Base-by-base conservation (phyloP, 2,113 vertebrate genomes). In the Ptilorrhoa leucosticta region DNA sequence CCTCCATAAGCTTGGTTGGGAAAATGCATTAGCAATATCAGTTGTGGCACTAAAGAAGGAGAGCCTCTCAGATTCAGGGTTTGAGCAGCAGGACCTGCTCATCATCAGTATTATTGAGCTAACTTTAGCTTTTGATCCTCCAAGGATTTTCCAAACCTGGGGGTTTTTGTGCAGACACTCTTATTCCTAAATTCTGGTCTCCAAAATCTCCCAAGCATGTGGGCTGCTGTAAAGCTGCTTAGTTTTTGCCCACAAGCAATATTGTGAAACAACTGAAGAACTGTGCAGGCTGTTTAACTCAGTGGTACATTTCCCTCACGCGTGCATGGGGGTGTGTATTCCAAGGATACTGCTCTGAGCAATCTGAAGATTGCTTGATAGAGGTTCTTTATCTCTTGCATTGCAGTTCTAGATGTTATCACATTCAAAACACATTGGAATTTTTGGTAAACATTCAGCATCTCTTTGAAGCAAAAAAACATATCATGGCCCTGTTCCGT, bases 371-470 rank as follows among this genome's bases (percentile, higher is more conserved):
- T 57, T 65, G 87, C 8, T 81, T 77, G 76, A 83, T 58, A 68
- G 18, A 22, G 6, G n/a, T 87, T 64, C 51, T 91, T 95, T 85
- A 69, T 93, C 57, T 92, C 77, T 71, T 82, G 53, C 42, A 57
- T 56, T 92, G 65, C 73, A 60, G 37, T 88, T 94, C 95, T 64
- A 91, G 87, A 94, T 89, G 10, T 26, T 92, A 92, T 87, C 69
- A 95, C 60, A 75, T 64, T 92, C 69, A 90, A 93, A 94, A 91
- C 20, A 51, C 19, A 68, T 70, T 82, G 94, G 47, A 87, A 95
- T 78, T 93, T 85, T 53, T 68, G 44, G 31, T 78, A 84, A 95
- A 57, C 44, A 72, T 47, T 71, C 73, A 58, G 23, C 48, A 35
- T 82, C 40, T 48, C 75, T 91, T 88, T 82, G 69, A 88, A 91